phyloP scores from a whole-genome alignment of 53 echinoderm and acorn worm genomes.

The Echinometra lucunter region DNA sequence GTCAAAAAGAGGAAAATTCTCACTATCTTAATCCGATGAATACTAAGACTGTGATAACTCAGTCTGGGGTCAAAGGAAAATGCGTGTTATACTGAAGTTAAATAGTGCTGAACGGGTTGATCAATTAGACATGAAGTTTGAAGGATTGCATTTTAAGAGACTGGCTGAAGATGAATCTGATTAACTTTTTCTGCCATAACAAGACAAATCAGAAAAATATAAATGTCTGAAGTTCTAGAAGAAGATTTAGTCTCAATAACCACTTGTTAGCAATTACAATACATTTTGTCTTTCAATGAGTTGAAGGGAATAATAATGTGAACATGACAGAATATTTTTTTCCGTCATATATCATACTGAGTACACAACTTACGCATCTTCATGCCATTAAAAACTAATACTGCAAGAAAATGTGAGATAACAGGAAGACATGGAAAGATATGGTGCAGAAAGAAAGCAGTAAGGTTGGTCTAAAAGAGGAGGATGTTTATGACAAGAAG shows the following conservation, averaged over 20 bases:
- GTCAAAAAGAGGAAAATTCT: neutral
- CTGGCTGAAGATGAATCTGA: neutral
- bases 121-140: neutral
- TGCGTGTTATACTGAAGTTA: too few relatives aligned
- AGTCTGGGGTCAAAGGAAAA: too few relatives aligned
- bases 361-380: too few relatives aligned
- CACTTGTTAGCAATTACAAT: neutral
- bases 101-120: too few relatives aligned
- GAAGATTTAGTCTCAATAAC: neutral
- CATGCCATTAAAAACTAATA: too few relatives aligned
- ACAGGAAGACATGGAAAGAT: too few relatives aligned
- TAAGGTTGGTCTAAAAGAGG: too few relatives aligned
- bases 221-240: neutral
- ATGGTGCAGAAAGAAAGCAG: too few relatives aligned
- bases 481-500: too few relatives aligned
- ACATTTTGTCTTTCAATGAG: neutral
- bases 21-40: too few relatives aligned
- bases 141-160: neutral
- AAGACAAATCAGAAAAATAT: neutral
- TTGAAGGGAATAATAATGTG: neutral
- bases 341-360: neutral
- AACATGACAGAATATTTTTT: neutral
- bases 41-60: too few relatives aligned
- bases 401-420: too few relatives aligned
- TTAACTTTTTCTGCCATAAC: neutral